These are phyloP conservation scores for Zosterops lateralis DNA, from an alignment of 2,113 vertebrate genomes.

Conservation along the genomic window DNA sequence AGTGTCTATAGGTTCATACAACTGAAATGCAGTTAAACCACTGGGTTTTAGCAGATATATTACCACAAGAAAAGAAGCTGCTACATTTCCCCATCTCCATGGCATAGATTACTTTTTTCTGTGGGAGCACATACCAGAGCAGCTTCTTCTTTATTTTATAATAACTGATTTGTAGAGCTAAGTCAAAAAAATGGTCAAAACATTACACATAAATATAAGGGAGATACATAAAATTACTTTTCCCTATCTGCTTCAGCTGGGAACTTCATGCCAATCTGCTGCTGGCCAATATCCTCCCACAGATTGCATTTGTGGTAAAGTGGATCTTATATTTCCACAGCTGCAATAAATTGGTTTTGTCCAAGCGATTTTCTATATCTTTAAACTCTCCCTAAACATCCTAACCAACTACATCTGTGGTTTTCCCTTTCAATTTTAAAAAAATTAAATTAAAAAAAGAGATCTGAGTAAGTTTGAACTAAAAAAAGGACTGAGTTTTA, in stretches of 20 bases:
- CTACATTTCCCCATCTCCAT: not conserved
- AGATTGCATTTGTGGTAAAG: constrained; percentile 18
- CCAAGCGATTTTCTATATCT: not conserved
- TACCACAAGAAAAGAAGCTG: not conserved
- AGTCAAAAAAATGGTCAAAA: not conserved
- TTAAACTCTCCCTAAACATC: constrained; percentile 29
- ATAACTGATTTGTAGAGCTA: constrained; percentile 10
- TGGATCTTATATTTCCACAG: constrained; percentile 4
- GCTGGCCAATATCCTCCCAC: not conserved
- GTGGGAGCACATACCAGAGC: not conserved
- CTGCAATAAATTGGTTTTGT: constrained; percentile 26
- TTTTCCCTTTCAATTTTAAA: not conserved
- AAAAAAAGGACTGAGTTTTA: constrained; percentile 22
- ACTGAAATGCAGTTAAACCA: not conserved
- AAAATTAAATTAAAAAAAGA: not conserved
- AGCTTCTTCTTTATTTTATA: not conserved
- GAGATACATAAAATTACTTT: constrained; percentile 34
- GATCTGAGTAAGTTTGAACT: not conserved
- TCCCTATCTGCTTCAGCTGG: not conserved
- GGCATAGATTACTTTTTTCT: not conserved
- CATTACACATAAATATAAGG: not conserved
- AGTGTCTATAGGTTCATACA: not conserved
- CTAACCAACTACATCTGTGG: not conserved
- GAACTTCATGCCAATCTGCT: constrained; percentile 40
- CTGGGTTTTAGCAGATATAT: not conserved